phyloP scores from a whole-genome alignment of 2,888 invertebrate species.

The Arenicola marina region DNA sequence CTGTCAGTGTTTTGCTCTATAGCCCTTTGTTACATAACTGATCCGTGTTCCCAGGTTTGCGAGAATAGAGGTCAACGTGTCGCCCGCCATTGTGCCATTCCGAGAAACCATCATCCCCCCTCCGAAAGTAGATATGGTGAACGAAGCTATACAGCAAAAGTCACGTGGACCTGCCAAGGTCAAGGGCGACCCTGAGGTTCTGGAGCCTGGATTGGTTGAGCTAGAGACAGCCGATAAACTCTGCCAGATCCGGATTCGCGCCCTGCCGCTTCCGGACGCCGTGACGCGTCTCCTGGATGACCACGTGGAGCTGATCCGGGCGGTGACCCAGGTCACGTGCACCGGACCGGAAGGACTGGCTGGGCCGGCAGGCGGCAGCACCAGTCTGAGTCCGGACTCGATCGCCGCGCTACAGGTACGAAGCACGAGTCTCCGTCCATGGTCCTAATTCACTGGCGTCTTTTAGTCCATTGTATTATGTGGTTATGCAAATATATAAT shows the following conservation, averaged over 20 bases:
- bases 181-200: too few relatives aligned
- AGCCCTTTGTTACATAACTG: too few relatives aligned
- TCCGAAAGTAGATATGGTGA: conserved; percentile 82
- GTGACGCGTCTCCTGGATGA: conserved; percentile 75
- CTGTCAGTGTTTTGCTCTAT: conserved; percentile 9
- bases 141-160: conserved; percentile 79
- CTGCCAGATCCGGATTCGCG: conserved; percentile 73
- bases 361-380: too few relatives aligned
- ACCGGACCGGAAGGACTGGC: background rate
- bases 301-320: conserved; percentile 74
- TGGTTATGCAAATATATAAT: too few relatives aligned
- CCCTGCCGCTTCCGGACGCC: conserved; percentile 75
- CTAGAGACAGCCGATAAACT: conserved; percentile 72
- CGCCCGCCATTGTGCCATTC: conserved; percentile 94
- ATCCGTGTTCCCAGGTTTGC: conserved; percentile 76
- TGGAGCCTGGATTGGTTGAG: conserved; percentile 14
- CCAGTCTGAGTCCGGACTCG: too few relatives aligned
- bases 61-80: conserved; percentile 76
- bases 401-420: too few relatives aligned
- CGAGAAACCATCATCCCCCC: conserved; percentile 87
- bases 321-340: conserved; percentile 63
- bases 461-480: too few relatives aligned
- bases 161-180: too few relatives aligned
- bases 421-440: too few relatives aligned
- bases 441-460: too few relatives aligned